Evolutionary conservation across 2,888 invertebrate species (phyloP).

Genomic region (Dinocampus coccinellae): DNA sequence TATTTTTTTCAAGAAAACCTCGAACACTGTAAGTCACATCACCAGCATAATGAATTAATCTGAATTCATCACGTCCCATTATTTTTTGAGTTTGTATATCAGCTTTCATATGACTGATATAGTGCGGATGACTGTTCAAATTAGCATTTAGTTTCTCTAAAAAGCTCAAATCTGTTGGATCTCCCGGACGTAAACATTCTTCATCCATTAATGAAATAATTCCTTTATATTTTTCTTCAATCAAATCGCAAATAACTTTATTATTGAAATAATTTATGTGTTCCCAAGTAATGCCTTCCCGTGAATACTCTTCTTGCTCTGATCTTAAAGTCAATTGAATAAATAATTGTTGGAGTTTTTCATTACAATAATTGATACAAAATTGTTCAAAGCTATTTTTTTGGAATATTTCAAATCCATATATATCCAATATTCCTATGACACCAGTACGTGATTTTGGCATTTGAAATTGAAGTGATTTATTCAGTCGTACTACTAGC

Average conservation of each 20-base stretch:
- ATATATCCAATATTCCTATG: conserved; percentile 93
- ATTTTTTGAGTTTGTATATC: conserved; percentile 84
- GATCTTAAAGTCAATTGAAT: conserved; percentile 91
- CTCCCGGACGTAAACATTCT: conserved; percentile 92
- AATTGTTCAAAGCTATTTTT: conserved; percentile 92
- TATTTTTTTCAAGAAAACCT: conserved; percentile 94
- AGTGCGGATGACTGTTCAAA: conserved; percentile 84
- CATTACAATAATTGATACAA: conserved; percentile 96
- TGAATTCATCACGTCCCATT: conserved; percentile 90
- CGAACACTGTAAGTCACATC: conserved; percentile 90
- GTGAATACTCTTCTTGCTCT: conserved; percentile 92
- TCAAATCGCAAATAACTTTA: conserved; percentile 92
- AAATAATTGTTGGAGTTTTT: conserved; percentile 94
- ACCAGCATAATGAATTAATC: conserved; percentile 92
- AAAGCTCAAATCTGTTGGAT: conserved; percentile 85
- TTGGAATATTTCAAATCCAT: conserved; percentile 94
- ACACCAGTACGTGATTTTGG: conserved; percentile 75
- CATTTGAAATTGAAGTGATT: conserved; percentile 75
- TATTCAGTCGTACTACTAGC: conserved; percentile 86
- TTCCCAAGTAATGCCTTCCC: conserved; percentile 93
- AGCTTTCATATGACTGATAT: conserved; percentile 84
- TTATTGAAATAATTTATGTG: conserved; percentile 92
- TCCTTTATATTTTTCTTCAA: conserved; percentile 90
- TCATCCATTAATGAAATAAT: conserved; percentile 90
- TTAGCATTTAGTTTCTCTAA: conserved; percentile 83